Evolutionary conservation across 1,140 invertebrate species (phyloP), one percentile per base, ranked within the genome.

Genomic region (Oryzaephilus surinamensis): DNA sequence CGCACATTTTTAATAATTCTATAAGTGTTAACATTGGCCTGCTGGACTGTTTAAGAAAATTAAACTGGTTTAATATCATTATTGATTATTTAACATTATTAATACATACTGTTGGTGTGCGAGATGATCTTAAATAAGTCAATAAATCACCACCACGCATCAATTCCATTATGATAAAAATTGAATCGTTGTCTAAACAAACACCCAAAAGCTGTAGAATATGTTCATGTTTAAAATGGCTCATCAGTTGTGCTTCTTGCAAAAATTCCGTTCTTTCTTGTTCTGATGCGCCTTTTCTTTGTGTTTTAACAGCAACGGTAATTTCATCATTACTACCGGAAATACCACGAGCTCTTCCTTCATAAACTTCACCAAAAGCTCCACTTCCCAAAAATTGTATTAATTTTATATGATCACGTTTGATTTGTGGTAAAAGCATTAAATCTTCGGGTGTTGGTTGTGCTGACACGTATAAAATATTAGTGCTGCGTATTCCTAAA

Each of bases 61-160:
- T 19, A 8, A 11, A 15, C 20, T 0, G 4, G 20, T 18, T 17
- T 32, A 19, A 19, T 2, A 27, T 6, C 2, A 6, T 8, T 2
- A 11, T 8, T 17, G 1, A 27, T 20, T 31, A 3, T 21, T 29
- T 39, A 38, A 41, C 32, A 20, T 36, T 4, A 2, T 18, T 11
- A 42, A 36, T 48, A 63, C 67, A 68, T 66, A 84, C 79, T 40
- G 68, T 54, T 17, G 74, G 68, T 16, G 80, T 76, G 38, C 90
- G 66, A 45, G 81, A 84, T 1, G 75, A 72, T 19, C 90, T 66
- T 7, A 98, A 67, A 63, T 93, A 97, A 27, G 84, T 89, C 0
- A 96, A 67, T 16, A 98, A 65, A 66, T 98, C 94, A 0, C 95
- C 93, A 1, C 83, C 90, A 63, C 95, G 85, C 96, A 99, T 98